Conservation (phyloP, 2,797 vertebrate species). For the Corythornis leucogaster region DNA sequence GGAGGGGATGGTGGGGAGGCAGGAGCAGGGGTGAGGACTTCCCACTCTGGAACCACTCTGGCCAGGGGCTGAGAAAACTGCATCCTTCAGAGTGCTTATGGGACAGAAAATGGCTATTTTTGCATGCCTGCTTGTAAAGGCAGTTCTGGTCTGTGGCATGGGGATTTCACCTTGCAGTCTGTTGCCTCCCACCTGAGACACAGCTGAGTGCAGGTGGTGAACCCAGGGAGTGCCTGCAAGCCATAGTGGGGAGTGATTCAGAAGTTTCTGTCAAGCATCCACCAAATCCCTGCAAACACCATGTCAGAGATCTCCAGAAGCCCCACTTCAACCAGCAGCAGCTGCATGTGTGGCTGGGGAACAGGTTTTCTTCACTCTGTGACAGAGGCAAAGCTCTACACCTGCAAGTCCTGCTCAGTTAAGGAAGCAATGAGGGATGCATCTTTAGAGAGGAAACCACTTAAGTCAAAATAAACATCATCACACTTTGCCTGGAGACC, state of each 20-base stretch:
- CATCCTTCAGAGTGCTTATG: background rate
- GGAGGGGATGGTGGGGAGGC: background rate
- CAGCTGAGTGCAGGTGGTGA: background rate
- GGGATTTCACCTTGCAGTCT: background rate
- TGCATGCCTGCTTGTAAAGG: background rate
- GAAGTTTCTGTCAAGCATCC: background rate
- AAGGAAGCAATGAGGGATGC: background rate
- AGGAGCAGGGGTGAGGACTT: background rate
- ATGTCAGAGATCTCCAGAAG: background rate
- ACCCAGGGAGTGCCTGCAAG: background rate
- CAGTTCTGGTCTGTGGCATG: background rate
- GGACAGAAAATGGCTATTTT: background rate
- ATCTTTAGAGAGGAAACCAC: background rate
- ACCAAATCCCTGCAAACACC: background rate
- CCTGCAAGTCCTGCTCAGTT: background rate
- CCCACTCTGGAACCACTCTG: rapidly evolving
- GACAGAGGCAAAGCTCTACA: background rate
- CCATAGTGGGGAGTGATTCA: background rate
- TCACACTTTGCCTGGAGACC: background rate
- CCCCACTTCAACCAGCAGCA: background rate
- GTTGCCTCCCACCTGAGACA: background rate
- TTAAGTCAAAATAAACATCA: background rate
- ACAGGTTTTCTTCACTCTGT: rapidly evolving
- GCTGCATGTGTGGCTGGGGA: background rate
- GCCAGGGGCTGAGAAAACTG: background rate